A percentile compares a stretch with the other conserved stretches of the same genome.
phyloP scores from a whole-genome alignment of 2,888 invertebrate genomes.

The Euplagia quadripunctaria region DNA sequence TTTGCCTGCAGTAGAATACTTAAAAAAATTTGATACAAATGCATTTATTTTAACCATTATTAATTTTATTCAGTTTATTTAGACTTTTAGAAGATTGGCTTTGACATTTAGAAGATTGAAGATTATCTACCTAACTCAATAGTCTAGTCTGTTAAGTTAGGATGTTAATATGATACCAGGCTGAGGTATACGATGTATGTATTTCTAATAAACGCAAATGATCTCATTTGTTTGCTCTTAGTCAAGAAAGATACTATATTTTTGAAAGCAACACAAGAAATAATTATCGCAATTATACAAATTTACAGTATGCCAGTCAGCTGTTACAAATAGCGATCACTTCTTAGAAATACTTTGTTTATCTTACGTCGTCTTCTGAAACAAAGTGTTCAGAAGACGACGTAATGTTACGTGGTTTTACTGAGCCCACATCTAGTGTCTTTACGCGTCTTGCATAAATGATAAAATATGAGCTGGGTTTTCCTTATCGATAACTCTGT shows the following conservation, averaged over 20 bases:
- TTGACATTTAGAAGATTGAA: too few species aligned
- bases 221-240: background rate
- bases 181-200: background rate
- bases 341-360: slow-evolving; percentile 33
- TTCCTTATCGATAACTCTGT: slow-evolving; percentile 37
- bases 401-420: background rate
- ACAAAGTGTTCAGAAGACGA: background rate
- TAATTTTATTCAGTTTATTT: too few species aligned
- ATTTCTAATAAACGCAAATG: background rate
- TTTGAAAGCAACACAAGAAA: slow-evolving; percentile 9
- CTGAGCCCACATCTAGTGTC: background rate
- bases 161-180: background rate
- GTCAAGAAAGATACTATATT: slow-evolving; percentile 4
- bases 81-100: too few species aligned
- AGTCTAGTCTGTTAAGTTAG: background rate
- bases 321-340: slow-evolving; percentile 9
- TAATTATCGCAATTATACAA: slow-evolving; percentile 22
- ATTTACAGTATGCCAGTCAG: slow-evolving; percentile 23
- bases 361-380: background rate
- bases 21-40: too few species aligned
- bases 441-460: slow-evolving; percentile 15
- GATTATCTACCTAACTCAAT: background rate
- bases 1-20: too few species aligned
- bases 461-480: slow-evolving; percentile 20
- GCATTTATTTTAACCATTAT: too few species aligned